Percentiles rank a stretch among this genome's conserved stretches.
These are phyloP conservation scores for Agrotis ipsilon DNA, from an alignment of 2,888 invertebrate genomes.

Conservation along the genomic window DNA sequence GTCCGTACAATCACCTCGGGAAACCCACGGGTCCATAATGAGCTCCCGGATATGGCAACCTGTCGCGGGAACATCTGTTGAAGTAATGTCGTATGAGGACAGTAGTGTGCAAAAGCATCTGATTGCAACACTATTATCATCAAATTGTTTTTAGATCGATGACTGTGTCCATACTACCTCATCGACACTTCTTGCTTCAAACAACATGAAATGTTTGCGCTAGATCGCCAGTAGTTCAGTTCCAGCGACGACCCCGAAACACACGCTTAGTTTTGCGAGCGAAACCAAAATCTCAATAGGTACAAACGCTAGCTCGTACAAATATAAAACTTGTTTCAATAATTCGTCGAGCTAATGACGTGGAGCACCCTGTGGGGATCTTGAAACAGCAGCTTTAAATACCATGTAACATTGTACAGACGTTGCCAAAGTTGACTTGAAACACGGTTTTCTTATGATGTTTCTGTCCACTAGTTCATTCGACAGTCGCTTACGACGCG, in stretches of 20 bases:
- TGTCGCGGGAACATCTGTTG: conserved; percentile 10
- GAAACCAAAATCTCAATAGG: conserved; percentile 32
- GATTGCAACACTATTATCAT: too few species aligned
- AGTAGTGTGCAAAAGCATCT: too few species aligned
- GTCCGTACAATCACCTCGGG: conserved; percentile 1
- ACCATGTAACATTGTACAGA: conserved; percentile 51
- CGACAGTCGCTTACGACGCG: conserved; percentile 17
- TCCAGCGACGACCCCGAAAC: conserved; percentile 6
- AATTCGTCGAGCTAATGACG: not conserved
- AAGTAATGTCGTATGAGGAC: not conserved
- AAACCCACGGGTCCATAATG: not conserved
- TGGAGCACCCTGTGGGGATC: conserved; percentile 14
- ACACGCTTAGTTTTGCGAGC: conserved; percentile 36
- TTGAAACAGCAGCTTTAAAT: conserved; percentile 54
- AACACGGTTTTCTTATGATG: conserved; percentile 58
- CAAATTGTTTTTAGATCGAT: not conserved
- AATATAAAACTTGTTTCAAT: conserved; percentile 7
- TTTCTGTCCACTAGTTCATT: conserved; percentile 58
- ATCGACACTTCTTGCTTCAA: conserved; percentile 8
- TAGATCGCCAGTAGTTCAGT: conserved; percentile 8
- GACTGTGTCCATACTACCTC: not conserved
- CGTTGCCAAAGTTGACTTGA: conserved; percentile 54
- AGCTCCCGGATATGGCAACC: not conserved
- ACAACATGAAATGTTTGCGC: conserved; percentile 6
- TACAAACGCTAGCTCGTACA: conserved; percentile 37